Percentiles rank a stretch among this genome's conserved stretches.
phyloP scores from a whole-genome alignment of 2,797 vertebrate species.

The Ciconia nigra region DNA sequence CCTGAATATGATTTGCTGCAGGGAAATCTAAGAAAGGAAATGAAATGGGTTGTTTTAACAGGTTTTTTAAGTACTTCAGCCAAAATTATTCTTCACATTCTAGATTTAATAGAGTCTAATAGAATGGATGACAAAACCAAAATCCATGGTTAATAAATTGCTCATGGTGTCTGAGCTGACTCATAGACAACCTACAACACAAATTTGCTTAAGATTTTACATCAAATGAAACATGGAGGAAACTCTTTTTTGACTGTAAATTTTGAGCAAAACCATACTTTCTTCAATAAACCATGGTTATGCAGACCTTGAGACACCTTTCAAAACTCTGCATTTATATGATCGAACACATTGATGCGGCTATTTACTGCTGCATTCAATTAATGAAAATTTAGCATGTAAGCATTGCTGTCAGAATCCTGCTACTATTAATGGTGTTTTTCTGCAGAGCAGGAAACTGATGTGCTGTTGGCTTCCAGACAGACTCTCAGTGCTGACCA shows the following conservation, averaged over 20 bases:
- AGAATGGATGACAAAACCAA: neutral
- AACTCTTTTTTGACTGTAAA: neutral
- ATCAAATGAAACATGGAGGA: neutral
- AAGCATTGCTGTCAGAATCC: neutral
- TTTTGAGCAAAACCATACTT: neutral
- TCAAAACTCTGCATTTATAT: neutral
- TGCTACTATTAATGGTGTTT: neutral
- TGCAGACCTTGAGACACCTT: neutral
- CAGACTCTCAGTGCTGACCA: neutral
- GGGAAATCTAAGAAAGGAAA: neutral
- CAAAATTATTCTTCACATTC: neutral
- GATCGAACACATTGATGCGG: neutral
- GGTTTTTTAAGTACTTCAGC: neutral
- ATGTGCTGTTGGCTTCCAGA: neutral
- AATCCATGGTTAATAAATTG: neutral
- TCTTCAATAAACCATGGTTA: neutral
- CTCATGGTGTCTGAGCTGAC: neutral
- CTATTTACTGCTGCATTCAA: neutral
- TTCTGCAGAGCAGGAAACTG: neutral
- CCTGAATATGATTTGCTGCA: neutral
- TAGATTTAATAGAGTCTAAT: neutral
- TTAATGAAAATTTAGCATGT: neutral
- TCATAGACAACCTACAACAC: neutral
- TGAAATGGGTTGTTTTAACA: neutral
- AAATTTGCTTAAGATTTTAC: neutral